Evolutionary conservation across 2,888 invertebrate genomes (phyloP), one percentile per base, ranked within the genome.

Genomic region (Oconnorella tubifera): DNA sequence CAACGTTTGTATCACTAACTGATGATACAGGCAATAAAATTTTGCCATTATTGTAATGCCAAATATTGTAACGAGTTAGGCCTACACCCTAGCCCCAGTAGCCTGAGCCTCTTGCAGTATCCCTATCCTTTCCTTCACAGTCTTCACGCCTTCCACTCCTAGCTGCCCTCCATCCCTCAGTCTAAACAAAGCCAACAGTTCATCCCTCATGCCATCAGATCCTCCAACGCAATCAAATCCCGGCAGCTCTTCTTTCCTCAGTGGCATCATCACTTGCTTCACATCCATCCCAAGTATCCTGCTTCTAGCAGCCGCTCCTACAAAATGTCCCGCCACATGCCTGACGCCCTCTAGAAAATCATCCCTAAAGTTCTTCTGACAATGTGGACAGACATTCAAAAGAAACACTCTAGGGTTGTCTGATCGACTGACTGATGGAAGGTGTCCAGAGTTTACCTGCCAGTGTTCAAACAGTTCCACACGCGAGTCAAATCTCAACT

Each of bases 211-310:
- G 53, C 53, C 53, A 23, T 6, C 4, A 27, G 53, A 51, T 19
- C 25, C 14, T 6, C 4, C 23, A 6, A 6, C 25, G 4, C 25
- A 6, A 27, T 51, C 53, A 51, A 51, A 51, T 19, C 14, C 23
- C 25, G 53, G 53, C 53, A 51, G 53, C 25, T 10, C 53, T 25
- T 51, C 53, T 10, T 10, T 51, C 23, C 53, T 19, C 53, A 51
- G 53, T 27, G 53, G 53, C 53, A 19, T 10, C 53, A 51, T 25
- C 53, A 25, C 53, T 27, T 51, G 53, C 53, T 51, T 51, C 14
- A 51, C 53, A 6, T 51, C 53, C 53, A 51, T 51, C 53, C 23
- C 25, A 19, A 51, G 53, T 19, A 27, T 25, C 4, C 53, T 10
- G 4, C 53, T 19, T 6, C 14, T 6, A 10, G 53, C 14, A 6